Evolutionary conservation across 2,113 vertebrate species (phyloP).

Genomic region (Odocoileus virginianus): DNA sequence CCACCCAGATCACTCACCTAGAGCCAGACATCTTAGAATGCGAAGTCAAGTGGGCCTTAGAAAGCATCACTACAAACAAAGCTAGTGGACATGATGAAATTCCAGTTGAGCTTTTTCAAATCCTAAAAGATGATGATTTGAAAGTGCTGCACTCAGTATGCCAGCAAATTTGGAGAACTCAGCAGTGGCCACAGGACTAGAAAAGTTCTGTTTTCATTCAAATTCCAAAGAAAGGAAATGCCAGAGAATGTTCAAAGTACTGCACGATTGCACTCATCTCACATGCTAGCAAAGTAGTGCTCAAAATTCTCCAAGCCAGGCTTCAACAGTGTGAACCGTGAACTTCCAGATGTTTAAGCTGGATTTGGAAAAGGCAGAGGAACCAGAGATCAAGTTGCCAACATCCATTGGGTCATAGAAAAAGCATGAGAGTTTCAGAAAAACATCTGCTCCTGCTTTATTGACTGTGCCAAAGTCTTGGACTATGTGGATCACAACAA

Average conservation of each 20-base stretch:
- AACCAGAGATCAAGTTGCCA: neutral
- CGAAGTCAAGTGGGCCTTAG: neutral
- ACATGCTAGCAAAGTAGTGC: neutral
- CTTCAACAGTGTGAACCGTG: neutral
- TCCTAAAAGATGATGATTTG: neutral
- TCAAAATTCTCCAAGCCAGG: neutral
- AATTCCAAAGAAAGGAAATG: neutral
- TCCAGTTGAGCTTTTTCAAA: neutral
- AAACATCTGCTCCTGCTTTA: neutral
- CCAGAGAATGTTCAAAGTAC: neutral
- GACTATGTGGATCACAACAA: neutral
- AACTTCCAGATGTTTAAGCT: neutral
- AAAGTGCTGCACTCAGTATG: neutral
- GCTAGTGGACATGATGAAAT: neutral
- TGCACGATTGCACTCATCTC: rapidly evolving
- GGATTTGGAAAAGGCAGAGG: neutral
- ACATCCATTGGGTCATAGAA: neutral
- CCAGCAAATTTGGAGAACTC: neutral
- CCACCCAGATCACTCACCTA: neutral
- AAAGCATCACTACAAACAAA: neutral
- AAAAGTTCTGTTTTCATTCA: neutral
- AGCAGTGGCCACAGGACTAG: neutral
- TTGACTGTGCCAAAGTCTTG: neutral
- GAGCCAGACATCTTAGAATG: neutral
- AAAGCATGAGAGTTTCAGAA: neutral